Conservation (phyloP, 2,113 vertebrate genomes). For the Vulpes lagopus region DNA sequence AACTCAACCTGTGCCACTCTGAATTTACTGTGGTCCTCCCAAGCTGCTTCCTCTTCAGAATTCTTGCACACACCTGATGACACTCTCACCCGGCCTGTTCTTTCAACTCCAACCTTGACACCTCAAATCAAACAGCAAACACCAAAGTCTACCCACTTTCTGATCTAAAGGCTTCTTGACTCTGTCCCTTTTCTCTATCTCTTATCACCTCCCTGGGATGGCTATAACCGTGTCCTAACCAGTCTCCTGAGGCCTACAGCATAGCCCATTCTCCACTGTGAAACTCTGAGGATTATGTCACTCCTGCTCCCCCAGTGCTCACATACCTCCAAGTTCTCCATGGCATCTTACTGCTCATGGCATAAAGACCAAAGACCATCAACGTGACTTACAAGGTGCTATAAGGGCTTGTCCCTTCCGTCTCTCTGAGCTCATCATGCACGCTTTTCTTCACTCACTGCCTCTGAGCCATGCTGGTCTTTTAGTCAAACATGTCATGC, state of each 20-base stretch:
- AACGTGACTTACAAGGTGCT: background rate
- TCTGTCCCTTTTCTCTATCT: background rate
- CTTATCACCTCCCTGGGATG: background rate
- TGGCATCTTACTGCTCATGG: background rate
- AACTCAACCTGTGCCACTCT: background rate
- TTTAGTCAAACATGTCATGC: background rate
- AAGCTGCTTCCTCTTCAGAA: background rate
- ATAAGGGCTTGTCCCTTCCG: background rate
- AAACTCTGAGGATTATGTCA: background rate
- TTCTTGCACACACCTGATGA: background rate
- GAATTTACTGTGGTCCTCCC: background rate
- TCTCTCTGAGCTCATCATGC: background rate
- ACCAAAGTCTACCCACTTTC: background rate
- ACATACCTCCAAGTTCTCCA: background rate
- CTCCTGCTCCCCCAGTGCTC: background rate
- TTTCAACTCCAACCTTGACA: background rate
- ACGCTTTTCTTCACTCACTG: background rate
- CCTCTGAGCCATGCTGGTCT: background rate
- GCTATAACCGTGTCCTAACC: background rate
- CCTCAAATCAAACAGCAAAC: background rate
- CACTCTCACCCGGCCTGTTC: background rate
- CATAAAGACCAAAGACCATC: background rate
- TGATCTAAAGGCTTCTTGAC: background rate
- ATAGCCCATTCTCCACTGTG: background rate
- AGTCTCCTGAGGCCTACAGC: background rate